These are phyloP conservation scores for Melanophora roralis DNA, from an alignment of 2,888 invertebrate genomes.

Conservation along the genomic window DNA sequence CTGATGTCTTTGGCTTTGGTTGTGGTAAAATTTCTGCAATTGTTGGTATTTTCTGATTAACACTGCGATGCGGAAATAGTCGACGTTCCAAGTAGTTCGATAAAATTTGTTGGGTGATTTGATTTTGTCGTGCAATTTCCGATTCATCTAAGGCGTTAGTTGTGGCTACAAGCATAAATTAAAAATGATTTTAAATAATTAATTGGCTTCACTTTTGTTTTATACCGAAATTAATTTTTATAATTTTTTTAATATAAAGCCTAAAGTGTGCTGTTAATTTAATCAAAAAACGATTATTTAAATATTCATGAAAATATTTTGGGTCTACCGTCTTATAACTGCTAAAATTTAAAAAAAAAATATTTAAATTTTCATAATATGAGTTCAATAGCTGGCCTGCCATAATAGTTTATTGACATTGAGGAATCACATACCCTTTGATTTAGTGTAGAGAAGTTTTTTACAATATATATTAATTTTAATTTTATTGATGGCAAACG, in stretches of 20 bases:
- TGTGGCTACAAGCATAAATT: conserved; percentile 3
- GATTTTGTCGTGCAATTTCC: conserved; percentile 85
- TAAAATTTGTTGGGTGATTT: conserved; percentile 86
- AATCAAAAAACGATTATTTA: background rate
- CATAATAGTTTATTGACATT: conserved; percentile 6
- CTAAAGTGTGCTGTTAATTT: background rate
- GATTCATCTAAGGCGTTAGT: conserved; percentile 75
- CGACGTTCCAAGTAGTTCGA: conserved; percentile 85
- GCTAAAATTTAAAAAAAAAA: too few relatives aligned
- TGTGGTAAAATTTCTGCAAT: conserved; percentile 82
- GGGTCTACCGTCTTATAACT: too few relatives aligned
- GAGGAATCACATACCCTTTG: background rate
- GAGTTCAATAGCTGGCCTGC: background rate
- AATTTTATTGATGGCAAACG: too few relatives aligned
- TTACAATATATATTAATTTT: too few relatives aligned
- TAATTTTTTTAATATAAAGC: background rate
- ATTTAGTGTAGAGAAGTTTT: background rate
- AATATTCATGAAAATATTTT: too few relatives aligned
- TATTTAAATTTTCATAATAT: background rate
- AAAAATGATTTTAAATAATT: background rate
- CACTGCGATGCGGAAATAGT: conserved; percentile 80
- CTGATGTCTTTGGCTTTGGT: conserved; percentile 76
- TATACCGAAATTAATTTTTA: background rate
- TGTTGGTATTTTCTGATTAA: conserved; percentile 79
- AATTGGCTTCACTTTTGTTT: background rate